phyloP scores from a whole-genome alignment of 2,113 vertebrate genomes.

The Accipiter virgatus region DNA sequence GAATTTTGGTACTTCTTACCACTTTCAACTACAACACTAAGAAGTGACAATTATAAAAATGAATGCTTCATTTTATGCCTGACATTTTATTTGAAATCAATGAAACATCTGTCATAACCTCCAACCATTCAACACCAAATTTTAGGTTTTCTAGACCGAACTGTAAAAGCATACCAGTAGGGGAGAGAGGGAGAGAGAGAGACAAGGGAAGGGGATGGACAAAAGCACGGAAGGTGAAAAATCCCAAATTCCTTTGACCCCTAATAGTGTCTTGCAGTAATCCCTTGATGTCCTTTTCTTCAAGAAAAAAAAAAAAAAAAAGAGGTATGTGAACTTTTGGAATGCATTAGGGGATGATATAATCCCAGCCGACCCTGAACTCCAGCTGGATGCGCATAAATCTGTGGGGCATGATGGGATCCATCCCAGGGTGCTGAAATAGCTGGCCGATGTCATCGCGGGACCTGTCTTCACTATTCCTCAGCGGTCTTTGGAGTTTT shows the following conservation, averaged over 20 bases:
- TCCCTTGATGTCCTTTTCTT: not conserved
- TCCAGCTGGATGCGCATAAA: not conserved
- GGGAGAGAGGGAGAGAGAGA: not conserved
- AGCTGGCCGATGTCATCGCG: rapidly evolving
- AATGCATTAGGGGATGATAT: not conserved
- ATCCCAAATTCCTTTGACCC: not conserved
- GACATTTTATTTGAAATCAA: constrained; percentile 46
- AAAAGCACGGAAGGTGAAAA: not conserved
- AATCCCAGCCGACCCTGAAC: not conserved
- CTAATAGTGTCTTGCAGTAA: not conserved
- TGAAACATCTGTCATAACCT: not conserved
- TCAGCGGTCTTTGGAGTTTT: not conserved
- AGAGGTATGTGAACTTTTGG: not conserved
- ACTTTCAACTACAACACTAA: not conserved
- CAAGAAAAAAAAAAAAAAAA: not conserved
- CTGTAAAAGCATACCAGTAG: not conserved
- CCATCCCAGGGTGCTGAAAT: not conserved
- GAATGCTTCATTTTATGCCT: not conserved
- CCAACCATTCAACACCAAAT: not conserved
- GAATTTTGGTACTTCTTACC: constrained; percentile 16
- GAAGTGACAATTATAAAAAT: constrained; percentile 22
- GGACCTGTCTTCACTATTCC: not conserved
- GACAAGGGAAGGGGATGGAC: not conserved
- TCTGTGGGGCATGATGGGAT: not conserved
- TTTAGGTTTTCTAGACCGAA: not conserved